A percentile compares a stretch with the other conserved stretches of the same genome.
Conservation (phyloP, 2,888 invertebrate genomes). For the Macropis europaea region DNA sequence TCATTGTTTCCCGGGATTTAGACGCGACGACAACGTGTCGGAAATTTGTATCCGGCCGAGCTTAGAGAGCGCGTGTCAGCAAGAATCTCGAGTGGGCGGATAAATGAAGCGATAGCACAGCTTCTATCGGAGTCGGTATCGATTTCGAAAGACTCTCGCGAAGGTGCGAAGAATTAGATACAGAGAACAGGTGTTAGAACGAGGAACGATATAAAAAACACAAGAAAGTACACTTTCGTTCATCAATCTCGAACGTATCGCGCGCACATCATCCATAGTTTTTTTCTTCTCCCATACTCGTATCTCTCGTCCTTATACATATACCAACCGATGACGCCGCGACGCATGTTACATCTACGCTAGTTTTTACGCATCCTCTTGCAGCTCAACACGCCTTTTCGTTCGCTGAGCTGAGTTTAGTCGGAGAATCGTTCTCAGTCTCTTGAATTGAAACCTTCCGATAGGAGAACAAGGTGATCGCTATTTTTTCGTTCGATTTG, state of each 20-base stretch:
- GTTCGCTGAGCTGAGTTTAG: no score
- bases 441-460: conserved; percentile 13
- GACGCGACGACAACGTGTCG: no score
- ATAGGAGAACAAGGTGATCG: conserved; percentile 19
- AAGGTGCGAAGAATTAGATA: conserved; percentile 20
- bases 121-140: conserved; percentile 19
- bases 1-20: no score
- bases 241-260: no score
- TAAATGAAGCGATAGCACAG: conserved; percentile 35
- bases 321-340: no score
- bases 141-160: conserved; percentile 3
- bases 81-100: conserved; percentile 27
- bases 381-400: no score
- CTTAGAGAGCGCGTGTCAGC: conserved; percentile 27
- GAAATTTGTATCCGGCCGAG: neutral
- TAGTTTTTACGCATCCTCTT: no score
- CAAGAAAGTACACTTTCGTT: conserved; percentile 71
- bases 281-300: conserved; percentile 33
- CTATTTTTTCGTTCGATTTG: neutral
- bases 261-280: no score
- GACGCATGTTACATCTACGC: no score
- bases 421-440: conserved; percentile 16
- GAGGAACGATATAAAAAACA: conserved; percentile 65
- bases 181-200: conserved; percentile 37
- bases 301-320: conserved; percentile 30